Evolutionary conservation across 2,113 vertebrate species (phyloP).

Genomic region (Sylvia atricapilla): DNA sequence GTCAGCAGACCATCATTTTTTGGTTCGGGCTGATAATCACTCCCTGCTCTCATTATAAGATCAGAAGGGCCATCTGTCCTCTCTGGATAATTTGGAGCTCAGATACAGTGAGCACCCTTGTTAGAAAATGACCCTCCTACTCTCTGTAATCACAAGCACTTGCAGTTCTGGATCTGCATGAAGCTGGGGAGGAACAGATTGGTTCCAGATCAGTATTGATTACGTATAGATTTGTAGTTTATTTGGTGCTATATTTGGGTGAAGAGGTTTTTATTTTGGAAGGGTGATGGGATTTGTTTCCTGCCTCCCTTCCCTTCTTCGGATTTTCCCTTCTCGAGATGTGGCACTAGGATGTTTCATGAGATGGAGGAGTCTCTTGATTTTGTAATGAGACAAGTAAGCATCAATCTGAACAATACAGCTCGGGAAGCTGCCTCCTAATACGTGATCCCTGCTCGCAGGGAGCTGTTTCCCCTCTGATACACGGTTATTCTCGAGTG

Average conservation of each 20-base stretch:
- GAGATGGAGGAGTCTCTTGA: not conserved
- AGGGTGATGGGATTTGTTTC: not conserved
- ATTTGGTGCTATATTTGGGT: not conserved
- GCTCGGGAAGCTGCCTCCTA: not conserved
- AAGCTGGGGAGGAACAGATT: not conserved
- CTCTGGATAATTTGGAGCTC: slow-evolving; percentile 66
- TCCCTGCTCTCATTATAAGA: slow-evolving; percentile 63
- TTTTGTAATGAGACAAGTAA: not conserved
- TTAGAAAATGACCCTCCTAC: slow-evolving; percentile 59
- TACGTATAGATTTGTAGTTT: not conserved
- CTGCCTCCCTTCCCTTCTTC: not conserved
- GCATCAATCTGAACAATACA: not conserved
- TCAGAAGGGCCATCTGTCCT: slow-evolving; percentile 66
- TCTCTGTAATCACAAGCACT: slow-evolving; percentile 38
- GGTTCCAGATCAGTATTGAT: slow-evolving; percentile 44
- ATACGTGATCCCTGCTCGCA: not conserved
- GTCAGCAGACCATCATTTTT: slow-evolving; percentile 67
- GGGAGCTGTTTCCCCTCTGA: not conserved
- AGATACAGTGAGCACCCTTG: slow-evolving; percentile 58
- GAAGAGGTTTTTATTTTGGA: not conserved
- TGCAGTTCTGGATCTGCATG: not conserved
- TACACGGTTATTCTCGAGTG: not conserved
- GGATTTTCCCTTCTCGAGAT: not conserved
- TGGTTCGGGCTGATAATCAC: slow-evolving; percentile 62
- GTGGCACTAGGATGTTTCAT: not conserved